Evolutionary conservation across 2,113 vertebrate genomes (phyloP), one percentile per base, ranked within the genome.

Genomic region (Boleophthalmus pectinirostris): DNA sequence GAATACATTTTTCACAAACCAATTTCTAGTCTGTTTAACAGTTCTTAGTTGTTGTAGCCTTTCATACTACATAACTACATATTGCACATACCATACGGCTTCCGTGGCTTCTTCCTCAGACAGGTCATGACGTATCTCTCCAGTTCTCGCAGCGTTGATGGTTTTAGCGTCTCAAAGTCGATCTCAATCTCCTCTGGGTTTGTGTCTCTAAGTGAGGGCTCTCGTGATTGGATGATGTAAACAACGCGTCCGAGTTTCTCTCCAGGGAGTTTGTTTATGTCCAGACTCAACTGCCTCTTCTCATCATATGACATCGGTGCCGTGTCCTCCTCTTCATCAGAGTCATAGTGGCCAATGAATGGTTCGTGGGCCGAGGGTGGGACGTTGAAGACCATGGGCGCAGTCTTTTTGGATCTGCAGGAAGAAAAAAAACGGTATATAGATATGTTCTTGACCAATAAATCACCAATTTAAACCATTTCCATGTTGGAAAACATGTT

Each of bases 131-230:
- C 97, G 2, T 98, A 98, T 29, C 94, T 89, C 83, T 98, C 97
- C 56, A 98, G 93, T 85, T 98, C 97, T 0, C 97, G 88, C 66
- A 98, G 91, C 0, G 97, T 98, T 1, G 97, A 98, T 0, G 97
- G 96, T 74, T 98, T 98, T 80, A 98, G 94, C 0, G 96, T 97
- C 84, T 98, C 96, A 0, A 97, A 98, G 81, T 98, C 96, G 1
- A 98, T 98, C 87, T 98, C 96, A 0, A 98, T 98, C 83, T 98
- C 96, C 83, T 98, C 96, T 0, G 96, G 96, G 88, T 98, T 98
- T 72, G 97, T 98, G 74, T 98, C 96, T 0, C 96, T 82, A 13
- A 98, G 90, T 1, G 97, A 97, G 0, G 97, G 96, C 74, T 98
- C 97, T 0, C 96, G 91, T 1, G 96, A 95, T 57, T 98, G 97